Evolutionary conservation across 2,113 vertebrate genomes (phyloP), one percentile per base, ranked within the genome.

Genomic region (Brachyistius frenatus): DNA sequence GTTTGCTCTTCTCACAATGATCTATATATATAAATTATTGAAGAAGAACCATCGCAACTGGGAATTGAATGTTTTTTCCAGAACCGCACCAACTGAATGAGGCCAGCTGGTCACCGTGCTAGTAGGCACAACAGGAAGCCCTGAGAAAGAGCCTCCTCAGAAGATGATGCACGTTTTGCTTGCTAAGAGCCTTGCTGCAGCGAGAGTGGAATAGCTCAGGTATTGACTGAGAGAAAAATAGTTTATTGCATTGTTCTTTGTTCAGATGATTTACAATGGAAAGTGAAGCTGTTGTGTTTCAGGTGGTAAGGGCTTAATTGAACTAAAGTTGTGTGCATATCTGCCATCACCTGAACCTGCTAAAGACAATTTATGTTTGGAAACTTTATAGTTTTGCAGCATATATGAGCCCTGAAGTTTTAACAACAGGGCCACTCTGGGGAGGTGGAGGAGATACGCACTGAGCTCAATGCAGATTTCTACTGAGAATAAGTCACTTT

Each of bases 181-280:
- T 39, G 31, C 52, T 32, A 2, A 49, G 52, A 73, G 63, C 54
- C 36, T 80, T 37, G 32, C 63, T 32, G 56, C 49, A 49, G 63
- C 32, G 56, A 63, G 57, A 61, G 54, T 7, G 16, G 16, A 35
- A 15, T 41, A 16, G 11, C 58, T 5, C 2, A 10, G 36, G 46
- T 36, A 70, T 41, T 36, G 39, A 63, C 70, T n/a, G 16, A 44
- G 30, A 13, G 7, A 35, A 31, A 58, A 57, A 70, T 1, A 16
- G 10, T n/a, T 54, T 13, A n/a, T 5, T 35, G 4, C 36, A 44
- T 73, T 67, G 74, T 77, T 71, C 62, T 67, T 60, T 50, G 52
- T 52, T 47, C 53, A 66, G 82, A 53, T 66, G 30, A 76, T 85
- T 71, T 52, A 76, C 47, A 57, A 57, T 35, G n/a, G 35, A 39